Conservation (phyloP, 2,113 vertebrate genomes). For the Pogona vitticeps region DNA sequence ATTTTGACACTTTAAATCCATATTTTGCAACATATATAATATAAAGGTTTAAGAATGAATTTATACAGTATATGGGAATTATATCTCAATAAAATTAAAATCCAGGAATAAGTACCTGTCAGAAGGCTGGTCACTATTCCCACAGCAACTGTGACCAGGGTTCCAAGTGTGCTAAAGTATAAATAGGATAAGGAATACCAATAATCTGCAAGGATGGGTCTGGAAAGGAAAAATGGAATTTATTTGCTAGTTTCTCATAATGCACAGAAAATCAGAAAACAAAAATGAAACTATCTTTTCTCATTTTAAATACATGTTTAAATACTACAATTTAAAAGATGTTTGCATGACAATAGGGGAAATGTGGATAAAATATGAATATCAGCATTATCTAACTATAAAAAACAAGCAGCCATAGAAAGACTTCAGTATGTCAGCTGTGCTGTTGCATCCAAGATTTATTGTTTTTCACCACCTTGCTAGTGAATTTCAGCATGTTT, state of each 20-base stretch:
- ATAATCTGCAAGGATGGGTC: constrained; percentile 74
- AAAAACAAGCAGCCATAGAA: neutral
- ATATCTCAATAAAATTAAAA: constrained; percentile 16
- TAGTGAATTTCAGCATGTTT: constrained; percentile 7
- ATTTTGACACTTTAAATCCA: no score
- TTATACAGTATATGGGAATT: neutral
- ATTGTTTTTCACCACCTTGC: neutral
- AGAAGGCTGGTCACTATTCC: constrained; percentile 81
- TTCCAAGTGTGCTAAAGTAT: constrained; percentile 81
- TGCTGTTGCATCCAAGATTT: neutral
- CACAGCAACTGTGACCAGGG: constrained; percentile 75
- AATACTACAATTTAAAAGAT: neutral
- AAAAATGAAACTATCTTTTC: neutral
- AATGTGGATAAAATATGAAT: neutral
- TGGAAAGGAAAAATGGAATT: constrained; percentile 59
- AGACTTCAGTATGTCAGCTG: neutral
- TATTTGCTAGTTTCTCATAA: constrained; percentile 30
- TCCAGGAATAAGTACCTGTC: constrained; percentile 75
- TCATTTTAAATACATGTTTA: neutral
- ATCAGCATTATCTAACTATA: neutral
- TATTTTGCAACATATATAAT: no score
- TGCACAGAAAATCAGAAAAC: constrained; percentile 4
- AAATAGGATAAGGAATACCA: constrained; percentile 89
- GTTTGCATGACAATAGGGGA: neutral
- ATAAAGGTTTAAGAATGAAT: no score